Conservation (phyloP, 2,888 invertebrate genomes). For the Julus scandinavius region DNA sequence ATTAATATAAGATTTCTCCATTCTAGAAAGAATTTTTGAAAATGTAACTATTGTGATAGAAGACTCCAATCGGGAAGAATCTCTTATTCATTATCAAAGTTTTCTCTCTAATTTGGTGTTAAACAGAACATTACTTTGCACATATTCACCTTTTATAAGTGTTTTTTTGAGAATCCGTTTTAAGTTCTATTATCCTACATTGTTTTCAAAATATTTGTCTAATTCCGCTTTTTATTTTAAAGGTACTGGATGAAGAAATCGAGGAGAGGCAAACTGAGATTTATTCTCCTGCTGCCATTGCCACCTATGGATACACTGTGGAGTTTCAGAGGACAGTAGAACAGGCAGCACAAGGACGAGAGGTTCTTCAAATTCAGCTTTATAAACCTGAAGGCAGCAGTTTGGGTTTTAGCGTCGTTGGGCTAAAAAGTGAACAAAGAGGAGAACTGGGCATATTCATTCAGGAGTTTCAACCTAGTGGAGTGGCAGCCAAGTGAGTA, state of each 20-base stretch:
- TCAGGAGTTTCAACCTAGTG: conserved; percentile 74
- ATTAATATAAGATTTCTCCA: too few species aligned
- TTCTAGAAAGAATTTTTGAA: too few species aligned
- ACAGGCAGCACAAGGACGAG: conserved; percentile 71
- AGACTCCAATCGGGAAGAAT: too few species aligned
- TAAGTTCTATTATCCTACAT: too few species aligned
- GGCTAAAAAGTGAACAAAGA: conserved; percentile 72
- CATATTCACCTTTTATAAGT: neutral
- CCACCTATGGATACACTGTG: conserved; percentile 67
- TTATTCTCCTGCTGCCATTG: conserved; percentile 59
- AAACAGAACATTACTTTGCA: too few species aligned
- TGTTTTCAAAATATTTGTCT: too few species aligned
- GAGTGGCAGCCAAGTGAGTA: conserved; percentile 74
- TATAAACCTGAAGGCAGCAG: conserved; percentile 74
- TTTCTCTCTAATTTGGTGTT: too few species aligned
- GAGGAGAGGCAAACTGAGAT: conserved; percentile 22
- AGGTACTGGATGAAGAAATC: conserved; percentile 44
- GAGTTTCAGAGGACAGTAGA: conserved; percentile 72
- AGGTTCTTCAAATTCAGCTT: conserved; percentile 72
- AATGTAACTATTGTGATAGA: too few species aligned
- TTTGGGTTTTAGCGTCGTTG: conserved; percentile 77
- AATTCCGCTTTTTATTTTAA: neutral
- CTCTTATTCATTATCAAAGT: too few species aligned
- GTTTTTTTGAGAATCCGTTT: too few species aligned
- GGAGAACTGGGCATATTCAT: conserved; percentile 76